These are phyloP conservation scores for Butorides virescens DNA, from an alignment of 2,113 vertebrate genomes.

Conservation along the genomic window DNA sequence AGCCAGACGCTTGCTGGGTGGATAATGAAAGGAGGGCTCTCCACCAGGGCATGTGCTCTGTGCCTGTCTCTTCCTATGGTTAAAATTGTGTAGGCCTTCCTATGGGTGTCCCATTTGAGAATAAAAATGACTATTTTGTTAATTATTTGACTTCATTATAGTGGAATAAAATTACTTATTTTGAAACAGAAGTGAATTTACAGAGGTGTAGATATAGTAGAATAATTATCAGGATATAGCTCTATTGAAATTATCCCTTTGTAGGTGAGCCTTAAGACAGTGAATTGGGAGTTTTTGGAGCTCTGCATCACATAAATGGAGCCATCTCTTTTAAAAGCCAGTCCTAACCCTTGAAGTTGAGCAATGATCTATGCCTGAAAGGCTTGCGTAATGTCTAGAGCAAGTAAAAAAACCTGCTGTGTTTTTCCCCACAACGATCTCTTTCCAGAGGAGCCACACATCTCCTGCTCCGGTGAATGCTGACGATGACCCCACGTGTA, in stretches of 20 bases:
- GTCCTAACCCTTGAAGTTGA: not conserved
- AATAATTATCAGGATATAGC: not conserved
- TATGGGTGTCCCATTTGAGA: not conserved
- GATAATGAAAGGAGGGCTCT: not conserved
- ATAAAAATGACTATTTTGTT: not conserved
- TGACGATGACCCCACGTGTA: rapidly evolving
- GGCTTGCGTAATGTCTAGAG: not conserved
- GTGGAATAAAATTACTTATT: not conserved
- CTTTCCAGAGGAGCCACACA: rapidly evolving
- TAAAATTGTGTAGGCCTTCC: not conserved
- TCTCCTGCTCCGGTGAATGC: not conserved
- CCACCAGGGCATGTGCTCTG: not conserved
- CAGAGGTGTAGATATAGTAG: not conserved
- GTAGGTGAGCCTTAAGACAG: not conserved
- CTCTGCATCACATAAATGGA: not conserved
- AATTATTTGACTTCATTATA: not conserved
- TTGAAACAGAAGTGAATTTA: not conserved
- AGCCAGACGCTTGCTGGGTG: not conserved
- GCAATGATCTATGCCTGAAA: not conserved
- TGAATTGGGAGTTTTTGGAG: not conserved
- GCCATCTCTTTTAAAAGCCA: not conserved
- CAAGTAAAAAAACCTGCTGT: not conserved
- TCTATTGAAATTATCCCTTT: not conserved
- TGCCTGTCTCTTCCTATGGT: not conserved
- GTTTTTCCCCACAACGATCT: rapidly evolving